These are phyloP conservation scores for Cephalotes varians DNA, from an alignment of 2,888 invertebrate species.

Conservation along the genomic window DNA sequence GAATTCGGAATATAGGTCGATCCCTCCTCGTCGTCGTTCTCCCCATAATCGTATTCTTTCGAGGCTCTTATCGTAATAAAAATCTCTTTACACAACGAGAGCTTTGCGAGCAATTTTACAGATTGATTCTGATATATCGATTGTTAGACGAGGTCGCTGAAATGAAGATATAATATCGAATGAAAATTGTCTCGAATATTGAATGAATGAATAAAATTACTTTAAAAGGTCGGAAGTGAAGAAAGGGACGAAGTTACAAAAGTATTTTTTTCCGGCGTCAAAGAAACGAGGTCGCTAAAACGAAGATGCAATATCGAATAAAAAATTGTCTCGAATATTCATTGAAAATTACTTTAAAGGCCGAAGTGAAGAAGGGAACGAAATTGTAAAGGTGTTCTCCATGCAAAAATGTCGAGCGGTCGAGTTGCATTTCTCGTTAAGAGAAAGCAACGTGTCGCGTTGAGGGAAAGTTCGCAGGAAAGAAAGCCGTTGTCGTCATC, in stretches of 20 bases:
- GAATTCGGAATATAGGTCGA: slow-evolving; percentile 43
- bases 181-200: background rate
- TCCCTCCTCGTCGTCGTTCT: background rate
- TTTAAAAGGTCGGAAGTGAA: background rate
- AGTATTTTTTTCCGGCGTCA: background rate
- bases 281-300: background rate
- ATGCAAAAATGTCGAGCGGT: background rate
- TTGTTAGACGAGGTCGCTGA: background rate
- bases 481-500: background rate
- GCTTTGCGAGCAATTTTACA: background rate
- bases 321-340: background rate
- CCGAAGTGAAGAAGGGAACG: background rate
- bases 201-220: background rate
- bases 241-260: background rate
- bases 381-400: background rate
- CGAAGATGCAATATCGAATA: background rate
- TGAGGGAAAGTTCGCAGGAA: slow-evolving; percentile 9
- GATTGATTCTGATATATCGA: background rate
- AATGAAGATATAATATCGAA: background rate
- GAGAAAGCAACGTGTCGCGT: slow-evolving; percentile 6
- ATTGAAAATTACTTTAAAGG: background rate
- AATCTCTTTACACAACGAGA: background rate
- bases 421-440: background rate
- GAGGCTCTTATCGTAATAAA: slow-evolving; percentile 33
- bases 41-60: slow-evolving; percentile 4